Evolutionary conservation across 2,113 vertebrate species (phyloP).

Genomic region (Sisor rabdophorus): DNA sequence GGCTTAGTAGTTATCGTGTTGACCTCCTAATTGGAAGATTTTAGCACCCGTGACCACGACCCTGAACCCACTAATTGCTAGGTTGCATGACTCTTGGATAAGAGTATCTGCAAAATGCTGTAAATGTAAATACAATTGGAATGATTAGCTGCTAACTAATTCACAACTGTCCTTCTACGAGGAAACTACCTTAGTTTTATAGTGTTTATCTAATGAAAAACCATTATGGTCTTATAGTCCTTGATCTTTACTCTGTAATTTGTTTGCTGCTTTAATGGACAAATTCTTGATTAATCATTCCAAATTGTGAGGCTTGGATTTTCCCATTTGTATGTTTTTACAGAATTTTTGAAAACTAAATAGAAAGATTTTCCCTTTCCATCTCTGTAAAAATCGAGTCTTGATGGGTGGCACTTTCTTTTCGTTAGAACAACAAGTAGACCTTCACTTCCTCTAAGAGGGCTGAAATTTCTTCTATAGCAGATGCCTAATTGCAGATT

Average conservation of each 20-base stretch:
- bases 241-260: constrained; percentile 17
- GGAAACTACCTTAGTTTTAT: neutral
- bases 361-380: neutral
- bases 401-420: neutral
- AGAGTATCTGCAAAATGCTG: too few species aligned
- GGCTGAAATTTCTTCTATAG: too few species aligned
- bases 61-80: too few species aligned
- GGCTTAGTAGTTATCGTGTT: too few species aligned
- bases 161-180: neutral
- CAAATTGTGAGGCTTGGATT: neutral
- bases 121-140: neutral
- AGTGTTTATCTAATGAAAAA: neutral
- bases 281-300: constrained; percentile 22
- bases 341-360: constrained; percentile 9
- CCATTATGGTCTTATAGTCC: neutral
- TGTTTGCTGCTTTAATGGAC: constrained; percentile 11
- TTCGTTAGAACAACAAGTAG: neutral
- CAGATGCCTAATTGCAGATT: neutral
- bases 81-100: too few species aligned
- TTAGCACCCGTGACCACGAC: too few species aligned
- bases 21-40: too few species aligned
- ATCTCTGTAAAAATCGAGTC: neutral
- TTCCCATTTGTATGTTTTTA: constrained; percentile 11
- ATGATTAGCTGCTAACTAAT: constrained; percentile 4
- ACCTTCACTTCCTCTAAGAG: too few species aligned